phyloP scores from a whole-genome alignment of 2,888 invertebrate species.

The Carcina quercana region DNA sequence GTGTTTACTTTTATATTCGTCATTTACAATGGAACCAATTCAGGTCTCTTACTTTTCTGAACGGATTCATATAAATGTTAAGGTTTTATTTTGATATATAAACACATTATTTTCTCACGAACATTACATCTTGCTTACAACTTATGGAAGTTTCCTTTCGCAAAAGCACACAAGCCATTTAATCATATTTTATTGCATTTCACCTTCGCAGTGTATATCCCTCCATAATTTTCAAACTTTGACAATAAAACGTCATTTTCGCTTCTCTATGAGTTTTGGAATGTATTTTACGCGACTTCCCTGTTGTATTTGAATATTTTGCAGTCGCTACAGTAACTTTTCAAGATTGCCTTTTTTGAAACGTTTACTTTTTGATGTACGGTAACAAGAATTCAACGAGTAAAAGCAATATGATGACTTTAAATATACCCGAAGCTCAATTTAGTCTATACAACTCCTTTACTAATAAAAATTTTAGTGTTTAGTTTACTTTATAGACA shows the following conservation, averaged over 20 bases:
- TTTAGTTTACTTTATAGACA: constrained; percentile 4
- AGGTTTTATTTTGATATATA: too few species aligned
- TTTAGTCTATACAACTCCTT: constrained; percentile 44
- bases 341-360: background rate
- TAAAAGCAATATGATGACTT: constrained; percentile 53
- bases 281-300: constrained; percentile 16
- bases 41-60: too few species aligned
- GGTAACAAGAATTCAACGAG: constrained; percentile 41
- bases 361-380: background rate
- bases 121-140: background rate
- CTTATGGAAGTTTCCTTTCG: background rate
- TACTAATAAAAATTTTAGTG: constrained; percentile 35
- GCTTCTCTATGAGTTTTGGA: constrained; percentile 14
- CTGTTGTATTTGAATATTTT: constrained; percentile 18
- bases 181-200: constrained; percentile 16
- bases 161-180: constrained; percentile 19
- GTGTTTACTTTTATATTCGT: too few species aligned
- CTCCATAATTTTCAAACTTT: constrained; percentile 41
- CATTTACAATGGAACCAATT: too few species aligned
- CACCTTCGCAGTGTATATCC: constrained; percentile 25
- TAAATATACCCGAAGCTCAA: constrained; percentile 54
- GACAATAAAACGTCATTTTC: constrained; percentile 43
- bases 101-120: too few species aligned
- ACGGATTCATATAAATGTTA: too few species aligned
- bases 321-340: constrained; percentile 5